phyloP scores from a whole-genome alignment of 2,888 invertebrate species.

The Tachina lurida region DNA sequence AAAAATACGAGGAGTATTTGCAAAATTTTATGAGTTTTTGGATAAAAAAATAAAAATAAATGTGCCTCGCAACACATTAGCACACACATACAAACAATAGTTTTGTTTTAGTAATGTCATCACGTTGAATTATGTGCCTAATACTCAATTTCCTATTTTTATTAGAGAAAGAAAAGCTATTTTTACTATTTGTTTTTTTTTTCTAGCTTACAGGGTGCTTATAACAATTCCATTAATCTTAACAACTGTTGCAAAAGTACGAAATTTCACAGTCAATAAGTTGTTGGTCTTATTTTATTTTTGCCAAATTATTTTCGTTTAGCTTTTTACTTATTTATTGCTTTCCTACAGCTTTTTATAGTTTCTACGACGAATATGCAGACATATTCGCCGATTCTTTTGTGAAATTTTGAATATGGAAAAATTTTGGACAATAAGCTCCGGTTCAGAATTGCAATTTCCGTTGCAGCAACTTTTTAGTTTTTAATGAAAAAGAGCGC shows the following conservation, averaged over 20 bases:
- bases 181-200: constrained; percentile 57
- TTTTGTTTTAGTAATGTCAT: constrained; percentile 36
- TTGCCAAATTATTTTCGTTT: too few species aligned
- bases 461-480: too few species aligned
- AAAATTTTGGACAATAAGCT: too few species aligned
- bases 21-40: constrained; percentile 15
- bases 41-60: constrained; percentile 40
- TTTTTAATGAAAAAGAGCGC: too few species aligned
- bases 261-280: not conserved
- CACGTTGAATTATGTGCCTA: constrained; percentile 1
- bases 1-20: constrained; percentile 10
- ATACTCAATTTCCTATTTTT: constrained; percentile 42
- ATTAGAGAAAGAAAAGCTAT: constrained; percentile 39
- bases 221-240: not conserved
- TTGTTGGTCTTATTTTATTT: too few species aligned
- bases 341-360: too few species aligned
- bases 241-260: not conserved
- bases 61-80: constrained; percentile 15
- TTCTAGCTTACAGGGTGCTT: constrained; percentile 45
- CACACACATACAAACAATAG: not conserved
- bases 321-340: too few species aligned
- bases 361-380: too few species aligned
- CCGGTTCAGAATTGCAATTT: too few species aligned
- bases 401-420: too few species aligned
- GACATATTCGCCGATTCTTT: too few species aligned